These are phyloP conservation scores for Stenotaenia linearis DNA, from an alignment of 2,888 invertebrate genomes.

Conservation along the genomic window DNA sequence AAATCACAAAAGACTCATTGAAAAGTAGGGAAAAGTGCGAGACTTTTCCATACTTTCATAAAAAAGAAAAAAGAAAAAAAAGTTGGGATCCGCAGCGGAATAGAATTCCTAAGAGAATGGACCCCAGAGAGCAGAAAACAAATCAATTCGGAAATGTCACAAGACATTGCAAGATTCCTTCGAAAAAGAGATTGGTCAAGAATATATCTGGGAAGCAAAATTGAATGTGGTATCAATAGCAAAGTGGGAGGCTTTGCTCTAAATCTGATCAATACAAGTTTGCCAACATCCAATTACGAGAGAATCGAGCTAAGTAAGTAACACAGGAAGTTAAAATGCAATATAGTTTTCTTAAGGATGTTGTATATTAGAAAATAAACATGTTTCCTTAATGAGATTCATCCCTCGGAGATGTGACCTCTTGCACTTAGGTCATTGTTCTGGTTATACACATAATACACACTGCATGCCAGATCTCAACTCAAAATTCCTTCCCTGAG, in stretches of 20 bases:
- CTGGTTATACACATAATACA: slow-evolving; percentile 7
- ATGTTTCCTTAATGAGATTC: neutral
- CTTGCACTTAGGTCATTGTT: slow-evolving; percentile 16
- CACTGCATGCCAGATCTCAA: neutral
- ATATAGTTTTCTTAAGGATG: neutral
- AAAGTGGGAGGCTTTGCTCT: neutral
- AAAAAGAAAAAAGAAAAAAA: neutral
- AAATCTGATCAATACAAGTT: neutral
- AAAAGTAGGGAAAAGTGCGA: neutral
- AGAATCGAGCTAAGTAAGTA: neutral
- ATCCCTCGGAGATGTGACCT: neutral
- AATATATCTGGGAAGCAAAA: neutral
- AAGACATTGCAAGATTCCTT: slow-evolving; percentile 7
- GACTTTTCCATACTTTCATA: neutral
- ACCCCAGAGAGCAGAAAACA: slow-evolving; percentile 10
- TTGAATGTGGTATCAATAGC: slow-evolving; percentile 19
- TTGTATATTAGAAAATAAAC: neutral
- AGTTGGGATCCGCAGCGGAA: neutral
- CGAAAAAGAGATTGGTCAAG: neutral
- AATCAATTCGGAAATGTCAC: slow-evolving; percentile 21
- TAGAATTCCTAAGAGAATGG: neutral
- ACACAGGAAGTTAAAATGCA: neutral
- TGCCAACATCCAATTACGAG: neutral
- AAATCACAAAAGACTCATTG: neutral
- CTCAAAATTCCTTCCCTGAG: neutral